Percentiles rank a stretch among this genome's conserved stretches.
phyloP scores from a whole-genome alignment of 2,888 invertebrate species.

The Frankliniella fusca region DNA sequence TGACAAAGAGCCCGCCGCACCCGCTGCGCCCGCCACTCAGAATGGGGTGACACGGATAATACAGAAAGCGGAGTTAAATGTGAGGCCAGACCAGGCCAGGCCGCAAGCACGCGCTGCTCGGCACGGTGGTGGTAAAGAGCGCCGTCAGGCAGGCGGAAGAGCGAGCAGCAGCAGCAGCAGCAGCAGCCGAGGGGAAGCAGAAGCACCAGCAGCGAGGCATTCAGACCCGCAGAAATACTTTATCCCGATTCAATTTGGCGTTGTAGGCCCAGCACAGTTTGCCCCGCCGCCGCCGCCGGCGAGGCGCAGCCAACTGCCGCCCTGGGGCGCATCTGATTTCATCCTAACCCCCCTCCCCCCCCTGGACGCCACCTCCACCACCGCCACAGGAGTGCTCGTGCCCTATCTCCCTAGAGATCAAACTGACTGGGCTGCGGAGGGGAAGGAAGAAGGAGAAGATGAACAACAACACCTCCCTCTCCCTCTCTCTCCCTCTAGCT shows the following conservation, averaged over 20 bases:
- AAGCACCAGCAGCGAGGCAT: not conserved
- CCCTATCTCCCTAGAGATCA: constrained; percentile 9
- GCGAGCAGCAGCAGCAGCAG: too few species aligned
- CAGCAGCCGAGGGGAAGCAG: not conserved
- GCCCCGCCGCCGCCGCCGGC: not conserved
- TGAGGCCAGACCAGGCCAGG: too few species aligned
- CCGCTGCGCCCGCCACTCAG: too few species aligned
- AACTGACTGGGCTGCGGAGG: not conserved
- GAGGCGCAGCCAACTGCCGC: not conserved
- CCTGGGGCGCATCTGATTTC: constrained; percentile 15
- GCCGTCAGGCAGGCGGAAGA: too few species aligned
- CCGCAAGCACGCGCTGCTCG: too few species aligned
- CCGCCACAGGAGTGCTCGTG: not conserved
- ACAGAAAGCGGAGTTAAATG: too few species aligned
- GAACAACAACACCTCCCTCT: not conserved
- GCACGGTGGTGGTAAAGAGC: too few species aligned
- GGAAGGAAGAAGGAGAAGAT: not conserved
- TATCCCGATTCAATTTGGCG: constrained; percentile 21
- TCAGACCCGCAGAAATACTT: constrained; percentile 9
- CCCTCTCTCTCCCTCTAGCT: not conserved
- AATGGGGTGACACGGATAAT: too few species aligned
- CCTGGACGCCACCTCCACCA: not conserved
- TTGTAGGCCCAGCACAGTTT: constrained; percentile 14
- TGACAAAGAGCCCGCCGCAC: too few species aligned
- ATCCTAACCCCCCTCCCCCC: not conserved